Evolutionary conservation across 1,140 invertebrate species (phyloP).

Genomic region (Papilio xuthus): DNA sequence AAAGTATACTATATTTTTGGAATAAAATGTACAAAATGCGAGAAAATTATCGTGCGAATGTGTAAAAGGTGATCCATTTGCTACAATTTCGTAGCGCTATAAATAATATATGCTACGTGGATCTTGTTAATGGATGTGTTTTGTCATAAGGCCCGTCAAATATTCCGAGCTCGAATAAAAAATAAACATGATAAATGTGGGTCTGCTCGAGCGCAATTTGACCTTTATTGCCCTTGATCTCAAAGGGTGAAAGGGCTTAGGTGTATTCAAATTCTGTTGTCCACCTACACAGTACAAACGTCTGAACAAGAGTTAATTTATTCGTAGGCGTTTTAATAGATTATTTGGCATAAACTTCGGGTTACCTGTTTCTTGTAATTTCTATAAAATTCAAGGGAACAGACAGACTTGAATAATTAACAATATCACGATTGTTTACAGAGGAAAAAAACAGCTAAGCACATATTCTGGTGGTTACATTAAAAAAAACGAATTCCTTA

Average conservation of each 20-base stretch:
- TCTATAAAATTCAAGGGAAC: not conserved
- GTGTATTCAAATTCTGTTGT: constrained; percentile 34
- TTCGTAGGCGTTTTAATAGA: constrained; percentile 6
- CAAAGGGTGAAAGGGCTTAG: constrained; percentile 32
- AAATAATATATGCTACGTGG: constrained; percentile 6
- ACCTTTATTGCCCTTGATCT: constrained; percentile 32
- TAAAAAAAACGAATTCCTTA: no score
- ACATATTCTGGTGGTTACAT: no score
- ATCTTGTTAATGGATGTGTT: constrained; percentile 13
- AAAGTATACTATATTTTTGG: not conserved
- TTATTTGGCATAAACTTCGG: constrained; percentile 14
- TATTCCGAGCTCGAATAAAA: constrained; percentile 16
- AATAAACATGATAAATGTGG: constrained; percentile 33
- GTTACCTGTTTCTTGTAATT: not conserved
- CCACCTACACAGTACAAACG: constrained; percentile 29
- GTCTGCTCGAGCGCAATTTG: constrained; percentile 32
- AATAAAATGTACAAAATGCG: not conserved
- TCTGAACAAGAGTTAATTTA: not conserved
- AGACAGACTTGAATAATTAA: not conserved
- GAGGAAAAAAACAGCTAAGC: no score
- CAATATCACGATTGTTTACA: no score
- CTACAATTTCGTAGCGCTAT: constrained; percentile 12
- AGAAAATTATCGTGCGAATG: not conserved
- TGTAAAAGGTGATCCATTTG: not conserved
- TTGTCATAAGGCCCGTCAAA: constrained; percentile 31